These are phyloP conservation scores for Aurelia sp. DNA, from an alignment of 30 jellyfish, hydroid and myxozoan species.

Conservation along the genomic window DNA sequence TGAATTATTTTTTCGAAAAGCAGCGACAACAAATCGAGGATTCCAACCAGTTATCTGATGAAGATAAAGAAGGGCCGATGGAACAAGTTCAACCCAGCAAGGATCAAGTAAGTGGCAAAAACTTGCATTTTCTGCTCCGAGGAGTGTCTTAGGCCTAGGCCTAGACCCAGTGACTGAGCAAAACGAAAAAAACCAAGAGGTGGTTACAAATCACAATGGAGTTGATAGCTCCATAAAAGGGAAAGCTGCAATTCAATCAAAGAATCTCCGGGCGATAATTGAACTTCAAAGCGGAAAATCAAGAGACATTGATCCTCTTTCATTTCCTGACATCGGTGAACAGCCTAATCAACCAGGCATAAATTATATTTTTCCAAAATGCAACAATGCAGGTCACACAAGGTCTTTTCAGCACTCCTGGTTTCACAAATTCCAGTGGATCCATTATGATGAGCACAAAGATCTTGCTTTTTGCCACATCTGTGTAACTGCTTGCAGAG, in stretches of 20 bases:
- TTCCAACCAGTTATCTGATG: too few species aligned
- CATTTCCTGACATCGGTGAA: background rate
- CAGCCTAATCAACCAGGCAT: background rate
- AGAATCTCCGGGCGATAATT: too few species aligned
- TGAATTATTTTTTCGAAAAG: too few species aligned
- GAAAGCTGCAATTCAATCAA: too few species aligned
- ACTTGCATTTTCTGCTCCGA: background rate
- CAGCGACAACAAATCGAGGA: too few species aligned
- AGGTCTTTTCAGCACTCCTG: slow-evolving; percentile 11
- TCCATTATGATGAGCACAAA: slow-evolving; percentile 7
- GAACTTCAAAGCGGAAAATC: background rate
- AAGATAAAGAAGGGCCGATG: too few species aligned
- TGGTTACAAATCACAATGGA: background rate
- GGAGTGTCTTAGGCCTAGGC: too few species aligned
- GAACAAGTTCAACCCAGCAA: background rate
- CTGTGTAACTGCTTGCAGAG: slow-evolving; percentile 11
- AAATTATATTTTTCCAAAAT: slow-evolving; percentile 5
- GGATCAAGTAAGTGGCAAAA: background rate
- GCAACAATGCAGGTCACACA: background rate
- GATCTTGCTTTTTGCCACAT: slow-evolving; percentile 6
- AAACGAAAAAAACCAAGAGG: background rate
- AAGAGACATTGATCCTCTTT: background rate
- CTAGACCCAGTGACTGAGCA: background rate
- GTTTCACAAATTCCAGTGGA: slow-evolving; percentile 1
- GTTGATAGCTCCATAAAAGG: background rate